Evolutionary conservation across 2,113 vertebrate species (phyloP), one percentile per base, ranked within the genome.

Genomic region (Alouatta palliata): DNA sequence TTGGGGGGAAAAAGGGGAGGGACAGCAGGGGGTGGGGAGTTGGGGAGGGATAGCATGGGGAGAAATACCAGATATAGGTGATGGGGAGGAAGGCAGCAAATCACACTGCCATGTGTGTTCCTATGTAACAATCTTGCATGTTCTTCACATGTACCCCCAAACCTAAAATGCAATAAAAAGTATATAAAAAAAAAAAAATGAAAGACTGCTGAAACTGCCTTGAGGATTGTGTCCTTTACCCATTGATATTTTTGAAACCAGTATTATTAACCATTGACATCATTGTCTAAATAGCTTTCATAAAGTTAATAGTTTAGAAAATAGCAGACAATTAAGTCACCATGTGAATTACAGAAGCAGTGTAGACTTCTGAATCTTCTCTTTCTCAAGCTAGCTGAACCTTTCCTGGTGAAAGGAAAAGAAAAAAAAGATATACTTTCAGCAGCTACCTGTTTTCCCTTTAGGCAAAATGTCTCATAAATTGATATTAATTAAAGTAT

Each of bases 271-370:
- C 54, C 70, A 87, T 43, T 1, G 4, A 93, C 80, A 73, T 76
- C 70, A 73, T 47, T 20, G 21, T 96, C 75, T 80, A 92, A 96
- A 94, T 81, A 94, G 76, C 83, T 96, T 87, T 93, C 92, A 92
- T 96, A 90, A 93, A 92, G 94, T 96, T 93, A 97, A 90, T 83
- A 95, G 90, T 87, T 96, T 76, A 97, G 96, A 97, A 97, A 97
- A 97, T 86, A 88, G 68, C 88, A 95, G 90, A 93, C 40, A 87
- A 47, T 95, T 93, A 91, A 94, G 94, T 93, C 94, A 95, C 16
- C 20, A 87, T 61, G 52, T 96, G 84, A 93, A 58, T 97, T 95
- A 96, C 1, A 87, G 88, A 90, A 93, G 37, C 37, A 76, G 11
- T 16, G 9, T n/a, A 5, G 75, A 90, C 61, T 71, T 95, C 32